Conservation (phyloP, 2,113 vertebrate genomes). For the Chiloscyllium plagiosum region DNA sequence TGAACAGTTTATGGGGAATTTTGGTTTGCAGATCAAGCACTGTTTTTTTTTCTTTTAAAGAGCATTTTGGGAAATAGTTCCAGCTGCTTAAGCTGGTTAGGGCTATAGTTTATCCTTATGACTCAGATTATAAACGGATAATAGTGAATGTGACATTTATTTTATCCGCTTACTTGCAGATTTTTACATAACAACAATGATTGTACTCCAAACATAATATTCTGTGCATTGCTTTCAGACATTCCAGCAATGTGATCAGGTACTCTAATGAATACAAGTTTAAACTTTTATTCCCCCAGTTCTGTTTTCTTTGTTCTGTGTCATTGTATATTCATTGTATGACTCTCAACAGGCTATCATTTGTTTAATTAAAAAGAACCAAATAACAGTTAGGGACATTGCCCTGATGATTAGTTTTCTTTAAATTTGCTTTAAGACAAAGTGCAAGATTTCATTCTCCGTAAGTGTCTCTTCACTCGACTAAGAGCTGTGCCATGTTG, state of each 20-base stretch:
- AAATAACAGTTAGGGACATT: neutral
- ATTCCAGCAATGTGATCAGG: slow-evolving; percentile 17
- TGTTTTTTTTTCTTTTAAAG: slow-evolving; percentile 3
- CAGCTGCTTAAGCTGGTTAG: slow-evolving; percentile 15
- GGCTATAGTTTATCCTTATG: neutral
- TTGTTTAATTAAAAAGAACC: neutral
- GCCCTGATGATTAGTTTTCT: neutral
- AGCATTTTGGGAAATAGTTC: slow-evolving; percentile 15
- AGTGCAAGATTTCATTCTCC: neutral
- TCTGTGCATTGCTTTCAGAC: neutral
- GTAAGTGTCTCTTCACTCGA: neutral
- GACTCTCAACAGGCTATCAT: neutral
- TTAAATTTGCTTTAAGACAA: neutral
- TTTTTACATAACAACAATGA: neutral
- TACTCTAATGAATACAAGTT: neutral
- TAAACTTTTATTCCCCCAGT: neutral
- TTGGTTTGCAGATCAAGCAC: neutral
- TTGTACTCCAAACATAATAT: neutral
- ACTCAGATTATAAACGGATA: slow-evolving; percentile 25
- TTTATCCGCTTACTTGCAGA: slow-evolving; percentile 27
- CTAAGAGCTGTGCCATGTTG: neutral
- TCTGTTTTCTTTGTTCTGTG: neutral
- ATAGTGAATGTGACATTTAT: neutral
- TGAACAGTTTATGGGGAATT: neutral
- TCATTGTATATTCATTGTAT: neutral